A percentile compares a stretch with the other conserved stretches of the same genome.
Evolutionary conservation across 2,797 vertebrate species (phyloP).

Genomic region (Platalea minor): DNA sequence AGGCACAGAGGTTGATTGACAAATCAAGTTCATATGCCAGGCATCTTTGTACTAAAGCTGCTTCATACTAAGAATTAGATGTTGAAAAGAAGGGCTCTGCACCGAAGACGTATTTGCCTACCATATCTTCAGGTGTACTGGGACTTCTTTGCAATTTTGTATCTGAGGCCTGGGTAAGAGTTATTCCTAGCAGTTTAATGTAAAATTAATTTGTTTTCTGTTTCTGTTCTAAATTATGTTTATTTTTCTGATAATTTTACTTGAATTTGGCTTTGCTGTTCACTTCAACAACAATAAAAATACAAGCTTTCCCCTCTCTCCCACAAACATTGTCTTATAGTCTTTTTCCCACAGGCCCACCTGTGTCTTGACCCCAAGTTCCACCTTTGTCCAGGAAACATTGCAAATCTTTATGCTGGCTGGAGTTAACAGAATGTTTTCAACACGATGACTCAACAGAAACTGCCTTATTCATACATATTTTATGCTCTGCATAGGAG

Average conservation of each 20-base stretch:
- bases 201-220: not conserved
- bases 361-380: not conserved
- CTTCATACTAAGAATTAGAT: not conserved
- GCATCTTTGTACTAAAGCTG: not conserved
- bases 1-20: not conserved
- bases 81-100: not conserved
- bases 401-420: not conserved
- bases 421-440: not conserved
- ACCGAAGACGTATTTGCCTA: not conserved
- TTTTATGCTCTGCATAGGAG: constrained; percentile 1
- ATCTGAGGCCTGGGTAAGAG: not conserved
- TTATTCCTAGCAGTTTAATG: not conserved
- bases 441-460: not conserved
- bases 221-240: not conserved
- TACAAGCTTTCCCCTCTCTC: not conserved
- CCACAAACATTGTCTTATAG: not conserved
- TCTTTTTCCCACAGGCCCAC: not conserved
- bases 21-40: not conserved
- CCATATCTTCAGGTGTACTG: not conserved
- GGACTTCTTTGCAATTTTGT: not conserved
- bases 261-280: not conserved
- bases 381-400: not conserved
- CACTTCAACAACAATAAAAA: not conserved
- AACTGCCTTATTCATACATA: constrained; percentile 30
- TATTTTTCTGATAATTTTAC: not conserved